phyloP scores from a whole-genome alignment of 2,888 invertebrate genomes.

The Dyspetes luteomarginatus region DNA sequence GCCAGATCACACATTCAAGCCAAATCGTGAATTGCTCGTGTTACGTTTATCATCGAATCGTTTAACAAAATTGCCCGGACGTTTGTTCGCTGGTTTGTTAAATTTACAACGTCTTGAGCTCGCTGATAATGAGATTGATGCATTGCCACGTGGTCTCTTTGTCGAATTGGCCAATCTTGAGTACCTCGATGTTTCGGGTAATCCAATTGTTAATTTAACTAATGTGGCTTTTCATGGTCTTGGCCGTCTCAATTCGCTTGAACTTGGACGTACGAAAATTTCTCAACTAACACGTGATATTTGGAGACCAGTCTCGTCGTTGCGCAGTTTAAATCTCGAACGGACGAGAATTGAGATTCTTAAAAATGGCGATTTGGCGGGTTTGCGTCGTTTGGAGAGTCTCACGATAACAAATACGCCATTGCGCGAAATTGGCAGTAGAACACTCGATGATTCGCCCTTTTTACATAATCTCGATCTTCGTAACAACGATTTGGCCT shows the following conservation, averaged over 20 bases:
- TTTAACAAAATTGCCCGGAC: slow-evolving; percentile 89
- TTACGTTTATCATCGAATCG: slow-evolving; percentile 89
- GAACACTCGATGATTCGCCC: slow-evolving; percentile 76
- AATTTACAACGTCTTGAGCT: slow-evolving; percentile 88
- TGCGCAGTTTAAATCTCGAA: slow-evolving; percentile 86
- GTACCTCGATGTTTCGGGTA: slow-evolving; percentile 87
- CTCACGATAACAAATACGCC: slow-evolving; percentile 86
- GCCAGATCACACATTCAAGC: slow-evolving; percentile 91
- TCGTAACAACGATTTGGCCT: slow-evolving; percentile 88
- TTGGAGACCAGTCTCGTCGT: slow-evolving; percentile 83
- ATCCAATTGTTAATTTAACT: slow-evolving; percentile 86
- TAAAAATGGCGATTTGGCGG: slow-evolving; percentile 87
- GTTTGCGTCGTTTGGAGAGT: slow-evolving; percentile 86
- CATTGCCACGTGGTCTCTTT: slow-evolving; percentile 88
- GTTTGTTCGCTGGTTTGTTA: slow-evolving; percentile 90
- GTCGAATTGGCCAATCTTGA: slow-evolving; percentile 87
- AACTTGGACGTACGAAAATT: slow-evolving; percentile 87
- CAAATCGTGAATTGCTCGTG: slow-evolving; percentile 87
- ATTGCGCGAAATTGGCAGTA: slow-evolving; percentile 76
- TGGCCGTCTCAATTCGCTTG: slow-evolving; percentile 85
- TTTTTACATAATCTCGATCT: slow-evolving; percentile 81
- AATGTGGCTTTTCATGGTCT: slow-evolving; percentile 87
- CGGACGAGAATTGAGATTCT: slow-evolving; percentile 88
- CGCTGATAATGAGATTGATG: slow-evolving; percentile 87
- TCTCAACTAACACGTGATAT: slow-evolving; percentile 82